These are phyloP conservation scores for Acanthochromis polyacanthus DNA, from an alignment of 2,113 vertebrate genomes.

Conservation along the genomic window DNA sequence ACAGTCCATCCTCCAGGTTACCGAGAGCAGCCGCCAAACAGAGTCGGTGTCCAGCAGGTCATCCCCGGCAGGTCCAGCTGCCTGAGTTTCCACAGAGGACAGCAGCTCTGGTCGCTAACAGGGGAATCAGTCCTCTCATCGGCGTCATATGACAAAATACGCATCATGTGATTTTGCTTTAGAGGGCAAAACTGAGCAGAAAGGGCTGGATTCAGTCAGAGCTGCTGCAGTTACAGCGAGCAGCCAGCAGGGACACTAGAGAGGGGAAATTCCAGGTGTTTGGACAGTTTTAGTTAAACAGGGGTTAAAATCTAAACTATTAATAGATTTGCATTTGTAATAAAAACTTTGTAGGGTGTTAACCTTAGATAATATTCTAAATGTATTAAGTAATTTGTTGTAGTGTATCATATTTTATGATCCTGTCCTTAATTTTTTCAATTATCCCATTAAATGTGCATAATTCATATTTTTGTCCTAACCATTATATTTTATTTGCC, in stretches of 20 bases:
- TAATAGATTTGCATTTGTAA: too few relatives aligned
- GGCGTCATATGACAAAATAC: constrained; percentile 81
- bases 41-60: constrained; percentile 55
- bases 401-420: too few relatives aligned
- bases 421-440: too few relatives aligned
- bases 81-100: constrained; percentile 44
- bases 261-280: not conserved
- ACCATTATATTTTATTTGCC: too few relatives aligned
- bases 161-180: constrained; percentile 84
- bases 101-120: constrained; percentile 15
- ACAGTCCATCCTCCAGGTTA: constrained; percentile 75
- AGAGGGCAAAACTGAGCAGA: constrained; percentile 26
- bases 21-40: constrained; percentile 44
- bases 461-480: too few relatives aligned
- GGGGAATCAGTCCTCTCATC: constrained; percentile 59
- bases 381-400: too few relatives aligned
- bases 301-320: too few relatives aligned
- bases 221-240: constrained; percentile 19
- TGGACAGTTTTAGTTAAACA: too few relatives aligned
- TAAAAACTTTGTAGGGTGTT: too few relatives aligned
- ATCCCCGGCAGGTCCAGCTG: constrained; percentile 46
- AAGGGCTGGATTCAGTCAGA: constrained; percentile 17
- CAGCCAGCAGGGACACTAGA: constrained; percentile 44
- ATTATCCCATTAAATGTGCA: too few relatives aligned
- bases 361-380: too few relatives aligned